These are phyloP conservation scores for Drosophila demipolita DNA, from an alignment of 2,888 invertebrate species.

Conservation along the genomic window DNA sequence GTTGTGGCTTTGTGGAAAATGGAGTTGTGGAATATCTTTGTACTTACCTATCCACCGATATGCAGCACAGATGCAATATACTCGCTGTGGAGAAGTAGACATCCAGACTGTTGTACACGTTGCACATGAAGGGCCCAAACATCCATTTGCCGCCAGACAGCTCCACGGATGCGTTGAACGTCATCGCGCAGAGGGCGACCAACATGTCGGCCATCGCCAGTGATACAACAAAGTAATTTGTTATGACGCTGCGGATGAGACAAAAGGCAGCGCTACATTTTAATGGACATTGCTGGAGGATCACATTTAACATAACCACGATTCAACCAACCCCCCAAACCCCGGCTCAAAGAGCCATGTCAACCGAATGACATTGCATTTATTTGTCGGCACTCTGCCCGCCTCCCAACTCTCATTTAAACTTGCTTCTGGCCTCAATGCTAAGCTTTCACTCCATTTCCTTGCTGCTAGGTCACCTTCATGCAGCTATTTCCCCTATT, in stretches of 20 bases:
- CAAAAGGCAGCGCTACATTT: slow-evolving; percentile 43
- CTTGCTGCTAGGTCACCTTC: slow-evolving; percentile 38
- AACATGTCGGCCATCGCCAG: slow-evolving; percentile 97
- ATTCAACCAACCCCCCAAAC: neutral
- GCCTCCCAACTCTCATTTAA: neutral
- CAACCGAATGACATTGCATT: slow-evolving; percentile 56
- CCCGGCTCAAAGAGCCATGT: slow-evolving; percentile 29
- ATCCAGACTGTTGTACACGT: slow-evolving; percentile 98
- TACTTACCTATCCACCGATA: slow-evolving; percentile 90
- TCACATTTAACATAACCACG: slow-evolving; percentile 13
- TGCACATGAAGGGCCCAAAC: slow-evolving; percentile 96
- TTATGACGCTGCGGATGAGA: slow-evolving; percentile 88
- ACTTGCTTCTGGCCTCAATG: neutral
- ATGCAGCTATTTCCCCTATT: slow-evolving; percentile 61
- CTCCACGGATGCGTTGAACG: slow-evolving; percentile 96
- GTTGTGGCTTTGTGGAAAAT: neutral
- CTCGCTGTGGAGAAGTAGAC: slow-evolving; percentile 97
- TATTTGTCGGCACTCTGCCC: slow-evolving; percentile 28
- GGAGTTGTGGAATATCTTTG: neutral
- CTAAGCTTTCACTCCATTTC: slow-evolving; percentile 48
- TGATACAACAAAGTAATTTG: slow-evolving; percentile 98
- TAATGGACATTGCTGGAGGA: slow-evolving; percentile 37
- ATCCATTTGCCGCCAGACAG: slow-evolving; percentile 93
- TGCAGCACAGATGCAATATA: slow-evolving; percentile 97
- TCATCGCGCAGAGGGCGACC: slow-evolving; percentile 97